These are phyloP conservation scores for Lasioglossum calceatum DNA, from an alignment of 2,888 invertebrate species.

Conservation along the genomic window DNA sequence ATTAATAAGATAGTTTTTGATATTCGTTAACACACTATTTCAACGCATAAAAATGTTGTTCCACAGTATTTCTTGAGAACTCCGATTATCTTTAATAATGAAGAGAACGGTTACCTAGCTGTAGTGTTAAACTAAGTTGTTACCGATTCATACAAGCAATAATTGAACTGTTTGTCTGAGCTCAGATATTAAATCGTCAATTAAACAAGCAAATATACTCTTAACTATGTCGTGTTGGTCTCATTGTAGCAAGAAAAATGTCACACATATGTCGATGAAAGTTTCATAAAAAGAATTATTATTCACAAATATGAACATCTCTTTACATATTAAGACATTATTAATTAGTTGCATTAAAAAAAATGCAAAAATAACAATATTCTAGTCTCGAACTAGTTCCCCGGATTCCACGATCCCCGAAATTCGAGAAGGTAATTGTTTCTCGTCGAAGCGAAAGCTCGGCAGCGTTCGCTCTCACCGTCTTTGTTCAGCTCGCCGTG, in stretches of 20 bases:
- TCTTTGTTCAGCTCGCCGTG: background rate
- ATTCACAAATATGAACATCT: background rate
- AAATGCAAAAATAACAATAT: too few relatives aligned
- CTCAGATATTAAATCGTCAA: background rate
- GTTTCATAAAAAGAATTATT: background rate
- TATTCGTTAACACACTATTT: too few relatives aligned
- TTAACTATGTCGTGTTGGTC: background rate
- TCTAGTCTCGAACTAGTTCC: background rate
- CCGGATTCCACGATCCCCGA: background rate
- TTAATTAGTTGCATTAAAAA: too few relatives aligned
- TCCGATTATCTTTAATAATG: too few relatives aligned
- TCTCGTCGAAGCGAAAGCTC: background rate
- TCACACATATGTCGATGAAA: background rate
- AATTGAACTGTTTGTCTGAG: too few relatives aligned
- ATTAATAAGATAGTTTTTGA: too few relatives aligned
- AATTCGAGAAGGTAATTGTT: background rate
- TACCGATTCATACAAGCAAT: too few relatives aligned
- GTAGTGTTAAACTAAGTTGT: too few relatives aligned
- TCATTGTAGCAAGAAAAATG: background rate
- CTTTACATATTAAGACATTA: background rate
- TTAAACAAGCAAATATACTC: background rate
- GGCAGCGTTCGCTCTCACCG: background rate
- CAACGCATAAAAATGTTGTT: too few relatives aligned
- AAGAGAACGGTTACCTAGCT: too few relatives aligned
- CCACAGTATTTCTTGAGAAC: too few relatives aligned